Conservation (phyloP, 2,113 vertebrate species). For the Malurus cyaneus region DNA sequence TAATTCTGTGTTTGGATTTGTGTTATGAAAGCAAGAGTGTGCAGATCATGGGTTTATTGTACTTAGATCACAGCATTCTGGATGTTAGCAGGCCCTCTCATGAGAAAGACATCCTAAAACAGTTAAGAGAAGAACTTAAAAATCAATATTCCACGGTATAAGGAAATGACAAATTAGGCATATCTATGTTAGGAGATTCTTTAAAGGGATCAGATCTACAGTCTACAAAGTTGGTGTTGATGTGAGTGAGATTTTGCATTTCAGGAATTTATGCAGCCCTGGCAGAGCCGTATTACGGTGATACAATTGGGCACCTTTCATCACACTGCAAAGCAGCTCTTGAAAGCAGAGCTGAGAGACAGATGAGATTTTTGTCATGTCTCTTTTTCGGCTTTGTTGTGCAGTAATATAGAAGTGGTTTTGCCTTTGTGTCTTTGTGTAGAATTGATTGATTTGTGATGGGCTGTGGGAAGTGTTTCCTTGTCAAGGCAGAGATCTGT, state of each 20-base stretch:
- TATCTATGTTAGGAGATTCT: constrained; percentile 18
- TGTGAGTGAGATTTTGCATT: constrained; percentile 32
- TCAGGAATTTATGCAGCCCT: constrained; percentile 14
- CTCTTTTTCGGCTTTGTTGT: constrained; percentile 44
- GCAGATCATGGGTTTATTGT: neutral
- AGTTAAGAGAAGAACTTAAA: constrained; percentile 13
- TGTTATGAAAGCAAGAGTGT: constrained; percentile 12
- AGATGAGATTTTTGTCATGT: constrained; percentile 55
- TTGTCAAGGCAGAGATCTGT: neutral
- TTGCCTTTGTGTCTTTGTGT: constrained; percentile 29
- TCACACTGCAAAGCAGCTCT: constrained; percentile 54
- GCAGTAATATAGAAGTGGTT: neutral
- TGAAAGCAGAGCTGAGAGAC: constrained; percentile 46
- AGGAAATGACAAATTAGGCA: constrained; percentile 26
- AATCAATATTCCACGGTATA: neutral
- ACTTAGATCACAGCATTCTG: neutral
- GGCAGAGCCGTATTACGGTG: neutral
- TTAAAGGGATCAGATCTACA: constrained; percentile 15
- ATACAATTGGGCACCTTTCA: constrained; percentile 62
- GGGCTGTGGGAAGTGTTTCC: neutral
- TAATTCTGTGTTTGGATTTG: constrained; percentile 22
- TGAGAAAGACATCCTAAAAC: neutral
- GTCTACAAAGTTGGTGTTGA: constrained; percentile 39
- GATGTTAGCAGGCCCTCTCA: neutral
- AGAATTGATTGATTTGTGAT: constrained; percentile 43